Base-by-base conservation (phyloP, 2,888 invertebrate species). In the Drosophila lacicola region DNA sequence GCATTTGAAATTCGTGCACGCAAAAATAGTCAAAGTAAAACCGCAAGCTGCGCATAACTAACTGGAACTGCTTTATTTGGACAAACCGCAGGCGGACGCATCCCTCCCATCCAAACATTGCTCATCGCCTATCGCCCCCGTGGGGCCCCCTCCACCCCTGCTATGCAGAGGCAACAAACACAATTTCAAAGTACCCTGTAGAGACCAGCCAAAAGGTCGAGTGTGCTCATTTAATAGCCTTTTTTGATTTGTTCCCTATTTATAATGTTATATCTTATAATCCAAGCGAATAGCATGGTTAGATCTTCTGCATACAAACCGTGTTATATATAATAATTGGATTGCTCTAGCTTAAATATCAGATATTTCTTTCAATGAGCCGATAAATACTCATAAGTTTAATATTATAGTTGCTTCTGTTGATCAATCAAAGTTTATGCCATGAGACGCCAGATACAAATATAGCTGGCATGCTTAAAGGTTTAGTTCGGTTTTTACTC, bases 1-100 rank as follows among this genome's bases (percentile, higher is more conserved):
- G 80, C 71, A 71, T 74, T 80, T 76, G 50, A 70, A 64, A 84
- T 74, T 75, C 51, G 66, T 65, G 69, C 63, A 80, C 65, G 74
- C 74, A 71, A 74, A 82, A 77, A 78, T 78, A 77, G 78, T 79
- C 82, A 85, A 85, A 89, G 87, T 62, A 66, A 86, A 84, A 89
- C 85, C 90, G 66, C 90, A 85, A 88, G 83, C 83, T 75, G 80
- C 84, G 87, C 87, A 89, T 80, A 89, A 86, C 89, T 88, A 90
- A 88, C 89, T 80, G 78, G 42, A 73, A 86, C 75, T 90, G 84
- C 83, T 85, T 78, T 90, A 89, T 86, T 89, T 80, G 64, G 58
- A 63, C 74, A 70, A 82, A 88, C 87, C 89, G 61, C 89, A 90
- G 58, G 51, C 44, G 47, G 19, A 36, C 64, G 36, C 60, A 50